Evolutionary conservation across 2,888 invertebrate genomes (phyloP), one percentile per base, ranked within the genome.

Genomic region (Bellardia bayeri): DNA sequence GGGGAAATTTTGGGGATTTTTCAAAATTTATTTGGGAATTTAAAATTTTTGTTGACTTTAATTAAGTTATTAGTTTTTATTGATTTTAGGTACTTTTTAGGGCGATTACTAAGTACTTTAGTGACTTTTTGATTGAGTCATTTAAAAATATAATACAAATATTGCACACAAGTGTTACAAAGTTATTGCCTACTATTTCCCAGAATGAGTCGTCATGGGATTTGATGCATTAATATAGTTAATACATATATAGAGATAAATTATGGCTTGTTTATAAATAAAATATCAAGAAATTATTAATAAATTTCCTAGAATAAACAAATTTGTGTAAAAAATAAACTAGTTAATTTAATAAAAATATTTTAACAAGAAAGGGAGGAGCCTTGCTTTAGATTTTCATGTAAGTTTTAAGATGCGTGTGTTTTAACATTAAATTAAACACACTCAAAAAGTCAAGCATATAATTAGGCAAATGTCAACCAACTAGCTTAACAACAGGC

Each of bases 391-490:
- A 13, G 45, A 51, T 33, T 49, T 51, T 2, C n/a, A n/a, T n/a
- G n/a, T n/a, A n/a, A n/a, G n/a, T n/a, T n/a, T n/a, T 3, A 75
- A 40, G 4, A 9, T 42, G 9, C 9, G 40, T 40, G 40, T 40
- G 42, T 42, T 42, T 56, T 14, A 56, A 37, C 49, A 30, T n/a
- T n/a, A 56, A 78, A 58, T 69, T 33, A 58, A 40, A 42, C 9
- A 9, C 23, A 64, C 71, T 78, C 33, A 71, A 68, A 63, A 51
- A 78, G 78, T 86, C 72, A 74, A 72, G 76, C 78, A 78, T 71
- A 78, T 82, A 82, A 86, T 82, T 86, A 82, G 66, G 74, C 79
- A 74, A 80, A 85, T 80, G 79, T 74, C 79, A 84, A 79, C 14
- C 58, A 79, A 74, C n/a, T 14, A 23, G 14, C 40, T 40, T 16